phyloP scores from a whole-genome alignment of 2,888 invertebrate species.

The Lamellibrachia satsuma region DNA sequence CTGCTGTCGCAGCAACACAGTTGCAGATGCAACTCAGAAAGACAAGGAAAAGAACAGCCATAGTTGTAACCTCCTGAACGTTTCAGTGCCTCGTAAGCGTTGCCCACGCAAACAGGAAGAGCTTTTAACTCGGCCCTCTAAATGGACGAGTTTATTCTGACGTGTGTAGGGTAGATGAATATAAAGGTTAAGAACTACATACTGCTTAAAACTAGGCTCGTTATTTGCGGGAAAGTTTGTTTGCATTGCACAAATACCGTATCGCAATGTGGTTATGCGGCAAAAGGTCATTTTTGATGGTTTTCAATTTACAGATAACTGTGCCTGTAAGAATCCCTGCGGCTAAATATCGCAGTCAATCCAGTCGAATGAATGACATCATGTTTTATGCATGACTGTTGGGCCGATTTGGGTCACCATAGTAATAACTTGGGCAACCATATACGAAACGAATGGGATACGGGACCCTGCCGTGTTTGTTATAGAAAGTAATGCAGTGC shows the following conservation, averaged over 20 bases:
- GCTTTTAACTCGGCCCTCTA: not conserved
- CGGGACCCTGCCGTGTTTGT: not conserved
- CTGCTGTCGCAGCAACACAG: not conserved
- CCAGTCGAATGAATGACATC: not conserved
- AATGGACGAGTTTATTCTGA: not conserved
- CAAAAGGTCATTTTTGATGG: not conserved
- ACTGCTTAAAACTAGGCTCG: not conserved
- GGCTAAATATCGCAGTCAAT: not conserved
- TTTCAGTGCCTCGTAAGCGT: not conserved
- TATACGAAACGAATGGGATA: not conserved
- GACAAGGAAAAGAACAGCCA: not conserved
- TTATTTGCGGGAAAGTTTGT: not conserved
- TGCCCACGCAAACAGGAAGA: not conserved
- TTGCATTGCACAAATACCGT: not conserved
- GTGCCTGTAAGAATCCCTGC: not conserved
- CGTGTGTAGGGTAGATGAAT: not conserved
- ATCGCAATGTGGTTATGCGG: not conserved
- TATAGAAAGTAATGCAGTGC: not conserved
- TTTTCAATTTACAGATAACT: not conserved
- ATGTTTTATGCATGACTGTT: conserved; percentile 3
- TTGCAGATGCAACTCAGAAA: conserved; percentile 2
- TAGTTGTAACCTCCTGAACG: not conserved
- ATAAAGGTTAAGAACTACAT: not conserved
- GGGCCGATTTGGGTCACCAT: not conserved
- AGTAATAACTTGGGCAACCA: not conserved